phyloP scores from a whole-genome alignment of 2,888 invertebrate genomes.

The Copidosoma aretas region DNA sequence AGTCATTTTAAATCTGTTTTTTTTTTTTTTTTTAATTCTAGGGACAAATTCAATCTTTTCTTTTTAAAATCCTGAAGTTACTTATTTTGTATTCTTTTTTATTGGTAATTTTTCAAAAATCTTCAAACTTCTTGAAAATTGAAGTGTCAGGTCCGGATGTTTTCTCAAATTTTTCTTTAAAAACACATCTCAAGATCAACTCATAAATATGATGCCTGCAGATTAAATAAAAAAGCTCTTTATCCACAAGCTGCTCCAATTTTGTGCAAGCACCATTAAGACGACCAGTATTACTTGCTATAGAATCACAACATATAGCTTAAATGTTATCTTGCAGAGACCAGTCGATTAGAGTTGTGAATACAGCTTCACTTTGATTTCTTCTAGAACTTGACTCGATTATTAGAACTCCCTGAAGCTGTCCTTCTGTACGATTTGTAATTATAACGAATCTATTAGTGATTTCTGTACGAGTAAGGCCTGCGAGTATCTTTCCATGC shows the following conservation, averaged over 20 bases:
- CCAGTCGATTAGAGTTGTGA: neutral
- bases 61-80: too few relatives aligned
- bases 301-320: neutral
- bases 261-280: neutral
- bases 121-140: too few relatives aligned
- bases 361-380: neutral
- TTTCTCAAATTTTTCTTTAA: too few relatives aligned
- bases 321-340: neutral
- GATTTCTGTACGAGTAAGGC: neutral
- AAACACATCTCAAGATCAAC: too few relatives aligned
- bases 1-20: too few relatives aligned
- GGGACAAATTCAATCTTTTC: too few relatives aligned
- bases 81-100: too few relatives aligned
- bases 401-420: neutral
- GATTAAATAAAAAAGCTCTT: neutral
- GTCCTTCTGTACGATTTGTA: neutral
- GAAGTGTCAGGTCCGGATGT: too few relatives aligned
- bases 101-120: too few relatives aligned
- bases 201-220: too few relatives aligned
- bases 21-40: too few relatives aligned
- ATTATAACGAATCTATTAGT: neutral
- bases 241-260: neutral
- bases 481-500: neutral
- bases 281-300: neutral
- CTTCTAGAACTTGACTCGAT: neutral